phyloP scores from a whole-genome alignment of 2,888 invertebrate species.

The Macropis europaea region DNA sequence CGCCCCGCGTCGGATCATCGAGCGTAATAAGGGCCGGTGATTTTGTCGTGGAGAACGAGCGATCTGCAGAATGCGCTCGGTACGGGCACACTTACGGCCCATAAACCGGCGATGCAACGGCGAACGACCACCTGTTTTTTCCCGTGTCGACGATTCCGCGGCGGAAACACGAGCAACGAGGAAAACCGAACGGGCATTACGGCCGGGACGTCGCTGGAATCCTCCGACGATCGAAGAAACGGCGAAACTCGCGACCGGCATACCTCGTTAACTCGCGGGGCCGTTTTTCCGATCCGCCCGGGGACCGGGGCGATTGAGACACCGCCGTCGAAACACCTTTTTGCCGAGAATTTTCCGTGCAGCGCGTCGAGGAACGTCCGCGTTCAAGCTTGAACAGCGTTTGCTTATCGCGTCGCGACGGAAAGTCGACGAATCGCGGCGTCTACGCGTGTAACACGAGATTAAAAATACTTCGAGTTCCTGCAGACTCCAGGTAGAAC shows the following conservation, averaged over 20 bases:
- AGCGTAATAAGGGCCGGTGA: slow-evolving; percentile 23
- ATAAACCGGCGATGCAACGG: slow-evolving; percentile 29
- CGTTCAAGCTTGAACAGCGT: slow-evolving; percentile 18
- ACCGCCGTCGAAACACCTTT: slow-evolving; percentile 13
- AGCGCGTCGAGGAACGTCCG: not conserved
- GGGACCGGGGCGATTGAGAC: slow-evolving; percentile 28
- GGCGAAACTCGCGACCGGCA: slow-evolving; percentile 8
- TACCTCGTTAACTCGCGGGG: slow-evolving; percentile 33
- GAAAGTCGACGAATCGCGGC: slow-evolving; percentile 20
- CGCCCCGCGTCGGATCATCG: slow-evolving; percentile 28
- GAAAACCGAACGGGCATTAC: not conserved
- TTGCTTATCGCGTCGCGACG: slow-evolving; percentile 28
- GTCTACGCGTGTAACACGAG: slow-evolving; percentile 34
- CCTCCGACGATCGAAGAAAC: slow-evolving; percentile 29
- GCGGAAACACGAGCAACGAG: slow-evolving; percentile 13
- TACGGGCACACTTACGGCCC: slow-evolving; percentile 23
- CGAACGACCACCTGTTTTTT: slow-evolving; percentile 4
- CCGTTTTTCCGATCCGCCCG: slow-evolving; percentile 31
- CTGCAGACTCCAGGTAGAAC: not conserved
- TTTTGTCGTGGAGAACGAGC: slow-evolving; percentile 12
- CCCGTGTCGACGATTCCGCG: not conserved
- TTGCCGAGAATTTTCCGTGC: slow-evolving; percentile 15
- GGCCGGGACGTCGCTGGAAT: slow-evolving; percentile 15
- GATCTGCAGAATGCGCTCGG: slow-evolving; percentile 14
- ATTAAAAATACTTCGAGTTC: slow-evolving; percentile 46